Evolutionary conservation across 1,140 invertebrate species (phyloP).

Genomic region (Epicauta chinensis): DNA sequence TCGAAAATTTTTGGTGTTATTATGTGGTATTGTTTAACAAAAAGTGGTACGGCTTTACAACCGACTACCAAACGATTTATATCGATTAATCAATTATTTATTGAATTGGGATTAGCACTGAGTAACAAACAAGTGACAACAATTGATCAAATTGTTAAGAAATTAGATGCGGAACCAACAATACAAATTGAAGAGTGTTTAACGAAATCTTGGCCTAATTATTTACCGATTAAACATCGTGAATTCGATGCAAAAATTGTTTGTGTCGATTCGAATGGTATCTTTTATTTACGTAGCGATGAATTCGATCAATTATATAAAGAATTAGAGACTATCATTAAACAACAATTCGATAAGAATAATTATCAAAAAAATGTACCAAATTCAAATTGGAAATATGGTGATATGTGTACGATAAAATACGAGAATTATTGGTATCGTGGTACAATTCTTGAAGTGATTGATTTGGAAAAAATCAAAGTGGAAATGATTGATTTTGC

Average conservation of each 20-base stretch:
- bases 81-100: conserved; percentile 22
- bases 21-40: conserved; percentile 22
- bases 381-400: conserved; percentile 21
- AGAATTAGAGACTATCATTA: conserved; percentile 1
- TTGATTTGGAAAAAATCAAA: conserved; percentile 37
- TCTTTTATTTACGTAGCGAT: conserved; percentile 17
- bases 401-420: conserved; percentile 26
- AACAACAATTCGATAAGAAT: neutral
- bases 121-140: too few relatives aligned
- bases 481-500: conserved; percentile 61
- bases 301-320: neutral
- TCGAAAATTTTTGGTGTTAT: conserved; percentile 3
- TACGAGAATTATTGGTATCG: conserved; percentile 57
- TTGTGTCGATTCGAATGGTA: conserved; percentile 24
- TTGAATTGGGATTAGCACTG: conserved; percentile 23
- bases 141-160: neutral
- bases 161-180: conserved; percentile 4
- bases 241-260: conserved; percentile 21
- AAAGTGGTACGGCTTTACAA: conserved; percentile 19
- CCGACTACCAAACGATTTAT: conserved; percentile 21
- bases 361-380: neutral
- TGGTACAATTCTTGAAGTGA: conserved; percentile 46
- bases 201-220: conserved; percentile 18
- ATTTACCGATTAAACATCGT: conserved; percentile 11
- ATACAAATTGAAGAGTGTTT: neutral